Percentiles rank a stretch among this genome's conserved stretches.
Conservation (phyloP, 2,797 vertebrate genomes). For the Tapera naevia region DNA sequence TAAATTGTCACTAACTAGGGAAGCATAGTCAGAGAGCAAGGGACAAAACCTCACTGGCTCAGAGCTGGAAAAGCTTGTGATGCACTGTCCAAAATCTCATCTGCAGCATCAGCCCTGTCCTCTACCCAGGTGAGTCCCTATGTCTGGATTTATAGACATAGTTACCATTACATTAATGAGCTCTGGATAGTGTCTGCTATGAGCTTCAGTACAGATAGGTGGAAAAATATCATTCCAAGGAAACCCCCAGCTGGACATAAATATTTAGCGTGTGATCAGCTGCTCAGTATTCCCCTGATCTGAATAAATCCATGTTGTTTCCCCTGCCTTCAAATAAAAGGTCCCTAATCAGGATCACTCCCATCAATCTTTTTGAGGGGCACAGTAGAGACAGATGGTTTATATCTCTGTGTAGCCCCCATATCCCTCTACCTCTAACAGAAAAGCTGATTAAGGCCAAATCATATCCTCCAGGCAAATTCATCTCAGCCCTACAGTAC, state of each 20-base stretch:
- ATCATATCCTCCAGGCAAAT: neutral
- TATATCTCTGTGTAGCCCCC: neutral
- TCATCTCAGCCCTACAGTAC: neutral
- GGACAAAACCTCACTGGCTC: neutral
- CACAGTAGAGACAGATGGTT: accelerated
- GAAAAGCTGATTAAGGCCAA: neutral
- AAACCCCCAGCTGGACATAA: slow-evolving; percentile 24
- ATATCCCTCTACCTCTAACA: neutral
- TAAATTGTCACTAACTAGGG: neutral
- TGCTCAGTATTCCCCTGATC: slow-evolving; percentile 3
- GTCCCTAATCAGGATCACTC: neutral
- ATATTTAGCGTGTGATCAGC: slow-evolving; percentile 30
- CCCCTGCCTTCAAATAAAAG: neutral
- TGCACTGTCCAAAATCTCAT: neutral
- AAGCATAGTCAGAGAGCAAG: neutral
- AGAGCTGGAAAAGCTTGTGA: neutral
- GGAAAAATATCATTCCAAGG: neutral
- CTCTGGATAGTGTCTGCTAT: neutral
- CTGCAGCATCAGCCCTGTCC: neutral
- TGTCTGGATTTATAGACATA: neutral
- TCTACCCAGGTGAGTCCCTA: neutral
- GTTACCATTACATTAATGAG: neutral
- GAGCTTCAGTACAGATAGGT: neutral
- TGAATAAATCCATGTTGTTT: slow-evolving; percentile 16
- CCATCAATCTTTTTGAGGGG: neutral